Percentiles rank a stretch among this genome's conserved stretches.
These are phyloP conservation scores for Nebria ingens DNA, from an alignment of 1,140 invertebrate species.

Conservation along the genomic window DNA sequence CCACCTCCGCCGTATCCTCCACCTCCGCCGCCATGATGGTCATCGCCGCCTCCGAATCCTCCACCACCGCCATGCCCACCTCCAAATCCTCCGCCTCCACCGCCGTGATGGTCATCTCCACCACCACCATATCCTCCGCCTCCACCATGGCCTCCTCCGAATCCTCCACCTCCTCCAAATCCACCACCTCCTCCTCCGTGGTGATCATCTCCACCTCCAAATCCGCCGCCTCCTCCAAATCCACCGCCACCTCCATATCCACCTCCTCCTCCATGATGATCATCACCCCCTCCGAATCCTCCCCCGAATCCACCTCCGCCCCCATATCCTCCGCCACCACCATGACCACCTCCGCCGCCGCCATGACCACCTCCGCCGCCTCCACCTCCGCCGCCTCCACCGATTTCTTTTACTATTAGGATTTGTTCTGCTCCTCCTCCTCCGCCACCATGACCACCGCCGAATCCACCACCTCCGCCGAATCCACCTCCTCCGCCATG, in stretches of 20 bases:
- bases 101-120: too few species aligned
- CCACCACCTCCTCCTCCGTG: not conserved
- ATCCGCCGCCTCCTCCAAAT: not conserved
- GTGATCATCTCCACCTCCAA: not conserved
- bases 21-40: conserved; percentile 17
- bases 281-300: conserved; percentile 15
- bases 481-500: conserved; percentile 14
- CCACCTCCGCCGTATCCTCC: conserved; percentile 14
- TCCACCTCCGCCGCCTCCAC: conserved; percentile 17
- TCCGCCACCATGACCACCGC: conserved; percentile 13
- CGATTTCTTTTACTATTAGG: conserved; percentile 10
- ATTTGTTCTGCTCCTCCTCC: conserved; percentile 12
- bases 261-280: not conserved
- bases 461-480: conserved; percentile 15
- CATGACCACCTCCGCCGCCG: conserved; percentile 19
- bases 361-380: too few species aligned
- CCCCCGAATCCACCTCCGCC: conserved; percentile 12
- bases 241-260: not conserved
- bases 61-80: too few species aligned
- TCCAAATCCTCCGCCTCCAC: too few species aligned
- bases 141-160: too few species aligned
- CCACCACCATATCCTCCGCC: not conserved
- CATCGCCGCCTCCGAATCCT: too few species aligned
- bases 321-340: conserved; percentile 15
- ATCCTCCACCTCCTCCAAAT: not conserved